These are phyloP conservation scores for Erethizon dorsatum DNA, from an alignment of 2,797 vertebrate genomes.

Conservation along the genomic window DNA sequence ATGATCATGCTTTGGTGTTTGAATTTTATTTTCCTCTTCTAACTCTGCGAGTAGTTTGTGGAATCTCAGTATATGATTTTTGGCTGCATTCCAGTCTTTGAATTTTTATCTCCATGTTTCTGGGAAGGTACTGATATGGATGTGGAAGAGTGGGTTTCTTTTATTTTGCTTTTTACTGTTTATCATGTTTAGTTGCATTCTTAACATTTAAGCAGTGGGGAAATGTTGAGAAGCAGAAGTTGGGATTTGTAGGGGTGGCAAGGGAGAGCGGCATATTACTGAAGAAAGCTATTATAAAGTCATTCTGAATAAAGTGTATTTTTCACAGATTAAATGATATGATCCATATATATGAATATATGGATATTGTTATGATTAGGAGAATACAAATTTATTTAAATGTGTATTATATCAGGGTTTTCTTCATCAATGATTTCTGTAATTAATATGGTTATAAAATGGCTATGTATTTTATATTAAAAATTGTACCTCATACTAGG, in stretches of 20 bases:
- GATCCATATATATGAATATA: not conserved
- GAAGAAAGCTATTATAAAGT: not conserved
- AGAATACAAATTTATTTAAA: not conserved
- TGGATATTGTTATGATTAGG: not conserved
- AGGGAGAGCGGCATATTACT: not conserved
- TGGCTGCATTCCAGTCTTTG: not conserved
- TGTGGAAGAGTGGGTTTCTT: not conserved
- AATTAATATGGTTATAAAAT: not conserved
- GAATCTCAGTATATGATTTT: not conserved
- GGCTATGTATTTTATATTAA: not conserved
- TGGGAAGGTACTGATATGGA: not conserved
- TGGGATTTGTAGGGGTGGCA: not conserved
- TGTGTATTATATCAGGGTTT: not conserved
- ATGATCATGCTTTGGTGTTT: not conserved
- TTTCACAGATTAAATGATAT: not conserved
- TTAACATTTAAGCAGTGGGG: not conserved
- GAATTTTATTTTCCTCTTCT: conserved; percentile 21
- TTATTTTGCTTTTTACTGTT: not conserved
- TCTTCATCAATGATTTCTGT: not conserved
- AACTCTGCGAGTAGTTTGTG: not conserved
- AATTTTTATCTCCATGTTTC: conserved; percentile 28
- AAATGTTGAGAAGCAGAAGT: not conserved
- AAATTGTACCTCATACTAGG: not conserved
- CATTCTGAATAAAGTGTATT: not conserved
- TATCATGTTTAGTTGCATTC: not conserved